Conservation (phyloP, 2,888 invertebrate species). For the Gisinianus flammeolus region DNA sequence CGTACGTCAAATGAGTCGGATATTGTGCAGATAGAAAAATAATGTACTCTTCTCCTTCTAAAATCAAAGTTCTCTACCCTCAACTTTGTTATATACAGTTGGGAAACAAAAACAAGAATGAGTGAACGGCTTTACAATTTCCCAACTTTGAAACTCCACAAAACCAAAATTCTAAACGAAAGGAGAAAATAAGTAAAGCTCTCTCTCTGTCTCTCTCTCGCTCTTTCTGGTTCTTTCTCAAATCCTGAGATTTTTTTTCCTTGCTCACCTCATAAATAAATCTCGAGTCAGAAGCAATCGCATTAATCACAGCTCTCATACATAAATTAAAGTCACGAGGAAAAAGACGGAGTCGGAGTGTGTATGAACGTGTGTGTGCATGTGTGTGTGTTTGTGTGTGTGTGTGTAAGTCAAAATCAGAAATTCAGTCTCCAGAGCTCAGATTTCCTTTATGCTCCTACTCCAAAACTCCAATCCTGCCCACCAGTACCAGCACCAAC, state of each 20-base stretch:
- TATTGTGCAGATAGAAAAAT: neutral
- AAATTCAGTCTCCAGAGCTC: constrained; percentile 43
- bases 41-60: too few relatives aligned
- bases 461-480: constrained; percentile 5
- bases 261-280: constrained; percentile 57
- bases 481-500: constrained; percentile 1
- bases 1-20: neutral
- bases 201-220: neutral
- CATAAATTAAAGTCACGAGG: constrained; percentile 55
- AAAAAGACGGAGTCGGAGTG: constrained; percentile 8
- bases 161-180: too few relatives aligned
- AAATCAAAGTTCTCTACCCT: too few relatives aligned
- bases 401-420: constrained; percentile 38
- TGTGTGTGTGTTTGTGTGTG: neutral
- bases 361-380: neutral
- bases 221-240: constrained; percentile 23
- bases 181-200: too few relatives aligned
- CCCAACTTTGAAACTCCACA: too few relatives aligned
- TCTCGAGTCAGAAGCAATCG: constrained; percentile 48
- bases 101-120: too few relatives aligned
- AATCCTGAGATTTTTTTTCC: constrained; percentile 40
- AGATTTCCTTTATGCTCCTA: constrained; percentile 34
- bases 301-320: constrained; percentile 58
- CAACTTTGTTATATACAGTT: too few relatives aligned
- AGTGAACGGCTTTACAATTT: too few relatives aligned